A percentile compares a stretch with the other conserved stretches of the same genome.
phyloP scores from a whole-genome alignment of 1,140 invertebrate species.

The Plectrocnemia conspersa region DNA sequence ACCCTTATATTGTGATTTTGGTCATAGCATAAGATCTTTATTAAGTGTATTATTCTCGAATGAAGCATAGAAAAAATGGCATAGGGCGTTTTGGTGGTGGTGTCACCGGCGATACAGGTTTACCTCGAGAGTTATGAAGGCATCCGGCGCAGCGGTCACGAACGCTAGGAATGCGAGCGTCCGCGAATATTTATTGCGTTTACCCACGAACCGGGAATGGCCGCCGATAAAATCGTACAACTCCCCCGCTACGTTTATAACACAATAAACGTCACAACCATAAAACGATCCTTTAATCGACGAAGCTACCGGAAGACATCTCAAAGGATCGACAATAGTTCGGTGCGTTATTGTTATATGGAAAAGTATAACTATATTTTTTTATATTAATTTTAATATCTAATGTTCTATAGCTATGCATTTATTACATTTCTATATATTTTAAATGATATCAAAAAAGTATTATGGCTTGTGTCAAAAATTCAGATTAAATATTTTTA shows the following conservation, averaged over 20 bases:
- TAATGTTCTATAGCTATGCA: too few relatives aligned
- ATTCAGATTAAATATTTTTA: too few relatives aligned
- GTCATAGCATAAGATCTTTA: too few relatives aligned
- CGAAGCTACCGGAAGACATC: slow-evolving; percentile 1
- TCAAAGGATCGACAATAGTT: too few relatives aligned
- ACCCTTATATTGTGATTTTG: not conserved
- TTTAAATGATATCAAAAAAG: too few relatives aligned
- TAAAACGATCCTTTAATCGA: not conserved
- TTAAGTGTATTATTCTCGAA: slow-evolving; percentile 1
- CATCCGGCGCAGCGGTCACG: slow-evolving; percentile 16
- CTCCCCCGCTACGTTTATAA: slow-evolving; percentile 3
- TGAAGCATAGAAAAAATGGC: not conserved
- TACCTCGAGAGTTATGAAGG: slow-evolving; percentile 18
- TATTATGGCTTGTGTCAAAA: too few relatives aligned
- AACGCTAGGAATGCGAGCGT: slow-evolving; percentile 24
- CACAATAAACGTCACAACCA: slow-evolving; percentile 5
- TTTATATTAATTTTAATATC: too few relatives aligned
- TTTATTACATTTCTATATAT: too few relatives aligned
- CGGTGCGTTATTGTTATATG: too few relatives aligned
- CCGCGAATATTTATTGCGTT: slow-evolving; percentile 23
- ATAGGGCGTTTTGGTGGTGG: not conserved
- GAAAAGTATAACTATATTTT: too few relatives aligned
- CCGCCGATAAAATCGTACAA: slow-evolving; percentile 11
- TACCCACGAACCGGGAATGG: slow-evolving; percentile 21
- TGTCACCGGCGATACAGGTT: not conserved